phyloP scores from a whole-genome alignment of 2,113 vertebrate species.

The Mesocricetus auratus region DNA sequence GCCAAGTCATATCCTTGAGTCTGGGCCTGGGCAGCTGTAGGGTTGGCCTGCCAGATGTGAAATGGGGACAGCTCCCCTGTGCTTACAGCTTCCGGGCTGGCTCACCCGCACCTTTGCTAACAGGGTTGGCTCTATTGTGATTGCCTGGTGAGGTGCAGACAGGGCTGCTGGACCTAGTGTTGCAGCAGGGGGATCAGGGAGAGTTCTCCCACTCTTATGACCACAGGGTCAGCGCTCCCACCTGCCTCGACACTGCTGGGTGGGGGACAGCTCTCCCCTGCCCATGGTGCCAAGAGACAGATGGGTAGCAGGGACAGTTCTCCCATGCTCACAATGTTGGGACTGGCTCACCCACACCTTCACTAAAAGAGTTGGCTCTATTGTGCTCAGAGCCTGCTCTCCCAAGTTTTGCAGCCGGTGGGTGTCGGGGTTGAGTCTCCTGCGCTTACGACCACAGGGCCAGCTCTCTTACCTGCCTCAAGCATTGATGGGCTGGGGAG shows the following conservation, averaged over 20 bases:
- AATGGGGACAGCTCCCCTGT: background rate
- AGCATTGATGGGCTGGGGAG: no score
- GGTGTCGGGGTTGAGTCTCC: no score
- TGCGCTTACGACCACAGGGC: no score
- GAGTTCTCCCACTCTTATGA: background rate
- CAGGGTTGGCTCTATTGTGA: background rate
- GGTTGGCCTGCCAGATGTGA: background rate
- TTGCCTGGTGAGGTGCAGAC: background rate
- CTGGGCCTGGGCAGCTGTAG: background rate
- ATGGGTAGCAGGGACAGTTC: background rate
- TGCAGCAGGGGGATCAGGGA: no score
- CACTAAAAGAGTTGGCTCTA: background rate
- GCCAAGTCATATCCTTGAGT: background rate
- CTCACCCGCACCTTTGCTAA: background rate
- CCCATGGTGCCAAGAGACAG: background rate
- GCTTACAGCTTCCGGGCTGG: background rate
- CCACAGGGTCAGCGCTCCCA: no score
- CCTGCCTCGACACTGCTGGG: no score
- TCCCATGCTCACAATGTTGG: background rate
- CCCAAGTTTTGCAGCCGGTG: no score
- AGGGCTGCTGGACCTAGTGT: background rate
- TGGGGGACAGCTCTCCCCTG: background rate
- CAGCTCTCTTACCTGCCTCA: no score
- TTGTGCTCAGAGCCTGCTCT: background rate
- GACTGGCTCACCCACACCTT: background rate